A percentile compares a stretch with the other conserved stretches of the same genome.
These are phyloP conservation scores for Macquaria australasica DNA, from an alignment of 2,113 vertebrate genomes.

Conservation along the genomic window DNA sequence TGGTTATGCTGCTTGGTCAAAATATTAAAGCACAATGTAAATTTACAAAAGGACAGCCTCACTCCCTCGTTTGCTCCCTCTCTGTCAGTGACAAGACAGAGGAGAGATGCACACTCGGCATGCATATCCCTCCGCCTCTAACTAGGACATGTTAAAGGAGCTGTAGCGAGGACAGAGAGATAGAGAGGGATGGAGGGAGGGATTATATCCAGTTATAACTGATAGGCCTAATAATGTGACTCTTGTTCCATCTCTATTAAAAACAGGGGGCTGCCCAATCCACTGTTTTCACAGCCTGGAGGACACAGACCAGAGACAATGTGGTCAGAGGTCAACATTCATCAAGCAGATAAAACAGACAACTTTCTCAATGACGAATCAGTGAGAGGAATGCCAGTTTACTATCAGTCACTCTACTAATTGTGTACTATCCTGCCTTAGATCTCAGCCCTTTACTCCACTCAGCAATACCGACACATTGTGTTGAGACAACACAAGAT, in stretches of 20 bases:
- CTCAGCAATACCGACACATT: conserved; percentile 6
- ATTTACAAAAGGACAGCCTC: background rate
- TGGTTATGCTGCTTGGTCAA: background rate
- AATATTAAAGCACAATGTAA: background rate
- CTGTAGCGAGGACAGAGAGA: conserved; percentile 23
- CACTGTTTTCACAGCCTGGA: conserved; percentile 36
- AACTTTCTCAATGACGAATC: conserved; percentile 31
- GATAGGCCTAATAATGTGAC: conserved; percentile 36
- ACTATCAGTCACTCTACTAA: conserved; percentile 44
- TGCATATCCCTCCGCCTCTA: conserved; percentile 28
- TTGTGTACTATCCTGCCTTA: conserved; percentile 18
- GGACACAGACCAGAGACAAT: conserved; percentile 63
- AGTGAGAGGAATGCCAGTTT: conserved; percentile 35
- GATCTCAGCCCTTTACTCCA: conserved; percentile 8
- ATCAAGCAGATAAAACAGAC: conserved; percentile 71
- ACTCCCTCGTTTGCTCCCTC: background rate
- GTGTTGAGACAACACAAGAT: conserved; percentile 34
- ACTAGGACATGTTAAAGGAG: conserved; percentile 43
- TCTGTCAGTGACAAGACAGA: conserved; percentile 38
- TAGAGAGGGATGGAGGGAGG: conserved; percentile 17
- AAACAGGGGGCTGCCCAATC: background rate
- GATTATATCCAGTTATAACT: conserved; percentile 35
- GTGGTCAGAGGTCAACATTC: conserved; percentile 73
- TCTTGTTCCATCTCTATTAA: conserved; percentile 13
- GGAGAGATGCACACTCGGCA: background rate